phyloP scores from a whole-genome alignment of 2,113 vertebrate species.

The cattle (Bos taurus) region DNA sequence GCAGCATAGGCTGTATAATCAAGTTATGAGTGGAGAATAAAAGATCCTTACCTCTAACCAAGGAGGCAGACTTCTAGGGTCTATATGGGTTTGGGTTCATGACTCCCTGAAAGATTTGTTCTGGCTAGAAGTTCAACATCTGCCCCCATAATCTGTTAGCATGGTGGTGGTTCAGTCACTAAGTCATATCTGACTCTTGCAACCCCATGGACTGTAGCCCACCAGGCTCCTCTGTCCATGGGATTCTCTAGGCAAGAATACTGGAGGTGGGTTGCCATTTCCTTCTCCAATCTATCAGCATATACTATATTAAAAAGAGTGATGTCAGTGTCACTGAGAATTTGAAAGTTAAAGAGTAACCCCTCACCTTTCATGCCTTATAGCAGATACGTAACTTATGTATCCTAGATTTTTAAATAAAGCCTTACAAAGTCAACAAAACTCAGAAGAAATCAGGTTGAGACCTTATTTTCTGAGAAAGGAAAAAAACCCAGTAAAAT shows the following conservation, averaged over 20 bases:
- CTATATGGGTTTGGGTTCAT: neutral
- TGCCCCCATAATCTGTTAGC: neutral
- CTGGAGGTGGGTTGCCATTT: neutral
- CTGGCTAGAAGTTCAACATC: neutral
- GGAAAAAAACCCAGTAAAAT: neutral
- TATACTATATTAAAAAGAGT: neutral
- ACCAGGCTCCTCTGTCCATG: neutral
- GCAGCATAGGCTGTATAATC: neutral
- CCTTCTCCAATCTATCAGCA: neutral
- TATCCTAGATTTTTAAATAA: neutral
- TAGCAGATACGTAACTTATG: neutral
- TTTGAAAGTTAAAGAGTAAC: neutral
- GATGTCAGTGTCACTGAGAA: neutral
- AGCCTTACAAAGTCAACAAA: neutral
- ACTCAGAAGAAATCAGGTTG: neutral
- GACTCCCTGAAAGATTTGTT: neutral
- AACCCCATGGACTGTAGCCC: neutral
- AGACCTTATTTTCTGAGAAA: neutral
- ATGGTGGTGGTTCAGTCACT: neutral
- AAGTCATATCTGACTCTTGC: neutral
- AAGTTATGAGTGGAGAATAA: neutral
- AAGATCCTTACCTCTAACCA: neutral
- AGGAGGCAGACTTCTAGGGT: neutral
- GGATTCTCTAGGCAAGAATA: neutral
- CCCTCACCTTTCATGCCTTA: neutral